Base-by-base conservation (phyloP, 1,140 invertebrate genomes). In the Aethina tumida region DNA sequence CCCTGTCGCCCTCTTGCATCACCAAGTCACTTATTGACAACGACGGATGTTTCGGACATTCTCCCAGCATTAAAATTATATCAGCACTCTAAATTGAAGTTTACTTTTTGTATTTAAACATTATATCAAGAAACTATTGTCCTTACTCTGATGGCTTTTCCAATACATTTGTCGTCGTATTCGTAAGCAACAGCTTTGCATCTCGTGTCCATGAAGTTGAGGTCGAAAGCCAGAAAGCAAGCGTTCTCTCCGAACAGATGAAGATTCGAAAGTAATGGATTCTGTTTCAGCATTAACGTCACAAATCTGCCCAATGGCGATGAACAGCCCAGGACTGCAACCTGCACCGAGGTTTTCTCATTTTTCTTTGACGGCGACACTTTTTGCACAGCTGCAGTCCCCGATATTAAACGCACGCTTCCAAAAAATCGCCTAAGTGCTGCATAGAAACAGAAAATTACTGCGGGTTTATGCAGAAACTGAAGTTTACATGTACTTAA, bases 281-380 rank as follows among this genome's bases (percentile, higher is more conserved):
- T 59, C 29, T 53, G 52, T 25, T 61, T 61, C 16, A 58, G 15
- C 5, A 61, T 45, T 14, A 57, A 46, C 12, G 54, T 39, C 6
- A 47, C 34, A 10, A 39, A 32, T 39, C 44, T 45, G 2, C 59
- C 57, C 4, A 52, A 35, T 2, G 47, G 45, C 1, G 48, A 50
- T 28, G 45, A 35, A 4, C 47, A 55, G 2, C 57, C 56, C 12
- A 61, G 39, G n/a, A 61, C 29, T 5, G 43, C 40, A 21, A 61
- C 55, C 29, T 56, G 40, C 4, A 49, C 32, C 7, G 43, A 49
- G 33, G 39, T 45, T n/a, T n/a, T n/a, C n/a, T n/a, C n/a, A n/a
- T n/a, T n/a, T n/a, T n/a, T n/a, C n/a, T n/a, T n/a, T n/a, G n/a
- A n/a, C n/a, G n/a, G n/a, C n/a, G n/a, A n/a, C n/a, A n/a, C n/a